Base-by-base conservation (phyloP, 1,140 invertebrate species). In the Papilio polytes region DNA sequence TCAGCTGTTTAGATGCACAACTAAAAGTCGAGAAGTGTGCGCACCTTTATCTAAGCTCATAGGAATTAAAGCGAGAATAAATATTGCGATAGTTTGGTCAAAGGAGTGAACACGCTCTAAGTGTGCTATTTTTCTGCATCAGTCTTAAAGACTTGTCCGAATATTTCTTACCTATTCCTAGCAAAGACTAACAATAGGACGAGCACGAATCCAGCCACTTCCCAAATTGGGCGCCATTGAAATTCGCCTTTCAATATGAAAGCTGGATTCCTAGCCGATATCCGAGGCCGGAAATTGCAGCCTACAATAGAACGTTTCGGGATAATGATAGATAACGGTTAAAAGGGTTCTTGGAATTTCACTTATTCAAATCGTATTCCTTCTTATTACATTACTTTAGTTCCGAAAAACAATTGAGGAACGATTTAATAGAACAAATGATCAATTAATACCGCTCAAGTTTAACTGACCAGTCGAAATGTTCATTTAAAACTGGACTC, bases 211-310 rank as follows among this genome's bases (percentile, higher is more conserved):
- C 48, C 18, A n/a, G 53, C 53, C 53, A 56, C 53, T 56, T 56
- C 20, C 53, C 53, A 56, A 56, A 56, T 56, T 56, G 53, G 3
- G 53, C 53, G 53, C 53, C 18, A 56, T 56, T n/a, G 53, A 56
- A 56, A 56, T 18, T 18, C 18, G 4, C 53, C 53, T 51, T 51
- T 56, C 53, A 63, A 63, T 63, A 26, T 63, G 12, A 56, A 22
- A 63, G 59, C 59, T 26, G 59, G 59, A 63, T 63, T 63, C 59
- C 22, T 63, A 63, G 59, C 0, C 59, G 59, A 63, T 63, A 26
- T 63, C 59, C 59, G 59, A 63, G 18, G n/a, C 59, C 59, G 20
- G 59, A 63, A 63, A 63, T 63, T 63, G 8, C 59, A 20, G 20
- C 2, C 20, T 63, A 63, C 59, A 63, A 63, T 63, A 26, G 59